phyloP scores from a whole-genome alignment of 1,140 invertebrate genomes.

The Nylanderia fulva region DNA sequence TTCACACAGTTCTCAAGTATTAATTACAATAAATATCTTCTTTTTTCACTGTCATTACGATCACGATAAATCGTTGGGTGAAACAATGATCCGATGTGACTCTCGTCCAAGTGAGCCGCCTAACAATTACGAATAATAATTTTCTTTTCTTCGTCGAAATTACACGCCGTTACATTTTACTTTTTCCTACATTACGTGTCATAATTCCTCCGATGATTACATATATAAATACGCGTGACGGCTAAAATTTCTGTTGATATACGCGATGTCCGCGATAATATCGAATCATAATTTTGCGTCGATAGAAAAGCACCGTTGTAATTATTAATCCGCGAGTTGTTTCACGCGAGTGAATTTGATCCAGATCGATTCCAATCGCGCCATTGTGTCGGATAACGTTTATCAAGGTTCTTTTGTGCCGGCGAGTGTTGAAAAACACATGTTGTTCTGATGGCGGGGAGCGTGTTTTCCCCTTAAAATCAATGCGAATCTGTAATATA shows the following conservation, averaged over 20 bases:
- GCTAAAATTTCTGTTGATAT: conserved; percentile 37
- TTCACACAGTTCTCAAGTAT: neutral
- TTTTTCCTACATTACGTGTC: neutral
- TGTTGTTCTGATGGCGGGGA: conserved; percentile 27
- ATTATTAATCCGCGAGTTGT: conserved; percentile 59
- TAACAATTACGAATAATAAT: conserved; percentile 10
- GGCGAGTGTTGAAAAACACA: conserved; percentile 49
- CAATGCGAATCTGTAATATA: conserved; percentile 56
- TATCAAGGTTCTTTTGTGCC: conserved; percentile 57
- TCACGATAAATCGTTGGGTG: conserved; percentile 15
- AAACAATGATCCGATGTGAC: neutral
- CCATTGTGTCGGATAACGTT: conserved; percentile 61
- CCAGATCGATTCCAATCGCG: conserved; percentile 61
- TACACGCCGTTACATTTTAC: neutral
- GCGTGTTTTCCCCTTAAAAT: conserved; percentile 47
- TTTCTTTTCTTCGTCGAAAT: neutral
- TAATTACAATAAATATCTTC: neutral
- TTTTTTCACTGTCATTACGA: neutral
- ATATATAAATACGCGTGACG: conserved; percentile 18
- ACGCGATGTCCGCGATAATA: conserved; percentile 30
- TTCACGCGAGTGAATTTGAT: conserved; percentile 62
- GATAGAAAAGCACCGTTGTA: conserved; percentile 59
- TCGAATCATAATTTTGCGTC: conserved; percentile 53
- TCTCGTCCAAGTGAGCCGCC: conserved; percentile 6
- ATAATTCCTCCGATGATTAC: conserved; percentile 27